Percentiles rank a stretch among this genome's conserved stretches.
Evolutionary conservation across 2,113 vertebrate genomes (phyloP).

Genomic region (Mystacornis crossleyi): DNA sequence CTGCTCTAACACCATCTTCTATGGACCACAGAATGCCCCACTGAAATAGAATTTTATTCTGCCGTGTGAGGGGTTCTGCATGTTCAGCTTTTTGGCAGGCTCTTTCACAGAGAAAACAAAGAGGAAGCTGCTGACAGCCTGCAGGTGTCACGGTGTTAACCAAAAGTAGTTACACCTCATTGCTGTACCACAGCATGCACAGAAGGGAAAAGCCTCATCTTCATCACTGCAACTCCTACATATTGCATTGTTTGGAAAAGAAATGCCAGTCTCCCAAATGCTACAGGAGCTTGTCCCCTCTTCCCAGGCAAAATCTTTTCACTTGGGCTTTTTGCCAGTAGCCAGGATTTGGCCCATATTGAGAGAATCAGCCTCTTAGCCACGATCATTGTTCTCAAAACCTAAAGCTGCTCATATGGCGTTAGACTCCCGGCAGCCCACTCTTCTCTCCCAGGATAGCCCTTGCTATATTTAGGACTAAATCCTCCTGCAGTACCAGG

Average conservation of each 20-base stretch:
- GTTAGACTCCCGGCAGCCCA: slow-evolving; percentile 8
- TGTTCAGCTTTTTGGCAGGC: background rate
- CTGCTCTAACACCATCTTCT: background rate
- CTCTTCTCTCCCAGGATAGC: slow-evolving; percentile 51
- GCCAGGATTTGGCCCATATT: slow-evolving; percentile 53
- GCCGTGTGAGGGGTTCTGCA: background rate
- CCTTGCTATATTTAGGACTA: slow-evolving; percentile 63
- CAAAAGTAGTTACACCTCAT: background rate
- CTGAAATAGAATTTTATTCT: background rate
- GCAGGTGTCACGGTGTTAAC: background rate
- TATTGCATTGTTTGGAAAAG: background rate
- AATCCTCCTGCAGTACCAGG: slow-evolving; percentile 44
- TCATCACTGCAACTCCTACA: background rate
- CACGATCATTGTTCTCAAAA: slow-evolving; percentile 41
- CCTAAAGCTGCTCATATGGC: slow-evolving; percentile 58
- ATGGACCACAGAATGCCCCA: background rate
- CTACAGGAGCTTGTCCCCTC: background rate
- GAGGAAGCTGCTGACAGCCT: background rate
- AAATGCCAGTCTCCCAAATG: background rate
- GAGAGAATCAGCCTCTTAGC: slow-evolving; percentile 56
- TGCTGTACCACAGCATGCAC: background rate
- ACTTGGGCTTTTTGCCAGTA: slow-evolving; percentile 51
- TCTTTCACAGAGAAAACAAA: background rate
- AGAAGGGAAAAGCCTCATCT: background rate
- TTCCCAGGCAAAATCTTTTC: slow-evolving; percentile 18